A percentile compares a stretch with the other conserved stretches of the same genome.
These are phyloP conservation scores for Alca torda DNA, from an alignment of 2,797 vertebrate species.

Conservation along the genomic window DNA sequence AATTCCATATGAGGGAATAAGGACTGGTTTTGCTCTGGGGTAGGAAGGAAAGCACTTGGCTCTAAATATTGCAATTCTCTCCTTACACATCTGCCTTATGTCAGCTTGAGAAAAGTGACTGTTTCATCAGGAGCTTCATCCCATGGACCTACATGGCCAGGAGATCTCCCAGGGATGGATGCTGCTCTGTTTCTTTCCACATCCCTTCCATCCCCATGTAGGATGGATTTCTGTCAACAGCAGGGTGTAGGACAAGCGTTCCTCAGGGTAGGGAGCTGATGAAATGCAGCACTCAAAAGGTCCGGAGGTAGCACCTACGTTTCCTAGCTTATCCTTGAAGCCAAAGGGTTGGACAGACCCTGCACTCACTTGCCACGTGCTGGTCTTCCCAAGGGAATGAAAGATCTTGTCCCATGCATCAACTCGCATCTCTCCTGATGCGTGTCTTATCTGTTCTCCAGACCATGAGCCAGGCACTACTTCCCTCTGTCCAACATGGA, in stretches of 20 bases:
- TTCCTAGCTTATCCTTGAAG: not conserved
- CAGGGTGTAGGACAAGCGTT: not conserved
- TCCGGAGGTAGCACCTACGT: not conserved
- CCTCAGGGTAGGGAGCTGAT: not conserved
- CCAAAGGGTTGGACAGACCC: not conserved
- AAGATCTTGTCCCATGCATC: not conserved
- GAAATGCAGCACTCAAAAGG: not conserved
- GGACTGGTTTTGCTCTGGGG: not conserved
- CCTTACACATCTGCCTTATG: not conserved
- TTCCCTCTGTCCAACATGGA: not conserved
- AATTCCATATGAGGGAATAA: constrained; percentile 34
- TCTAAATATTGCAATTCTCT: not conserved
- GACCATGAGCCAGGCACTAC: not conserved
- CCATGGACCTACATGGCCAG: not conserved
- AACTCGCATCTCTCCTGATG: not conserved
- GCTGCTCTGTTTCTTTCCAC: not conserved
- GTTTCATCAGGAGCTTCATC: not conserved
- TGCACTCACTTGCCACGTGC: rapidly evolving
- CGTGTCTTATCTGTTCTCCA: not conserved
- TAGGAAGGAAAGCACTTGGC: not conserved
- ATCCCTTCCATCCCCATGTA: not conserved
- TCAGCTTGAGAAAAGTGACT: not conserved
- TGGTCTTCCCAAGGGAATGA: not conserved
- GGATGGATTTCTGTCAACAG: not conserved
- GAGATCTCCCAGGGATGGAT: not conserved